A percentile compares a stretch with the other conserved stretches of the same genome.
These are phyloP conservation scores for Galeruca laticollis DNA, from an alignment of 2,888 invertebrate species.

Conservation along the genomic window DNA sequence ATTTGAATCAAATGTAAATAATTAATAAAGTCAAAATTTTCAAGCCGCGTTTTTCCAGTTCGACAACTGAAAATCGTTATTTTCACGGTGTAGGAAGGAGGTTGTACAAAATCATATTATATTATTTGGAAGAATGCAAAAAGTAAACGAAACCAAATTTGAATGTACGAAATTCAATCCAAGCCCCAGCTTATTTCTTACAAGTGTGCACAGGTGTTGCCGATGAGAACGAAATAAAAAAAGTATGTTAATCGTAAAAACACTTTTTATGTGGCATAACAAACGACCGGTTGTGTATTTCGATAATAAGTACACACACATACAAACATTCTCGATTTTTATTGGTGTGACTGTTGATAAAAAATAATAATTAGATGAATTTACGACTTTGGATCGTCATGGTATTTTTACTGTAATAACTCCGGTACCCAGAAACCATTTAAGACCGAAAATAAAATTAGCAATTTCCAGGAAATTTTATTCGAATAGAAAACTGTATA, in stretches of 20 bases:
- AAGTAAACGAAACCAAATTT: neutral
- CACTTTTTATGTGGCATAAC: slow-evolving; percentile 33
- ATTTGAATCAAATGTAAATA: no score
- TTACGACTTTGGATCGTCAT: slow-evolving; percentile 28
- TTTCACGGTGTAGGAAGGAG: no score
- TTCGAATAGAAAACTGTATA: neutral
- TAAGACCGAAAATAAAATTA: slow-evolving; percentile 22
- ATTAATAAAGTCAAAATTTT: no score
- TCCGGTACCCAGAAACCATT: slow-evolving; percentile 22
- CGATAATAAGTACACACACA: slow-evolving; percentile 32
- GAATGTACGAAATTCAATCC: neutral
- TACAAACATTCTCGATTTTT: slow-evolving; percentile 24
- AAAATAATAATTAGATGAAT: slow-evolving; percentile 36
- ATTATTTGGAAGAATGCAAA: neutral
- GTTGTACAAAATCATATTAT: neutral
- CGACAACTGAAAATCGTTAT: no score
- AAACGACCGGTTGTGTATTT: slow-evolving; percentile 33
- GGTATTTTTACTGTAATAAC: slow-evolving; percentile 22
- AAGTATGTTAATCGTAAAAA: slow-evolving; percentile 29
- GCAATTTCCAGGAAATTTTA: slow-evolving; percentile 17
- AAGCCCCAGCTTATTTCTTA: neutral
- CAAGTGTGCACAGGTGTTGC: slow-evolving; percentile 31
- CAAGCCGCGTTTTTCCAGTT: no score
- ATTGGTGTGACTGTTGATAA: slow-evolving; percentile 30
- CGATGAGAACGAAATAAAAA: slow-evolving; percentile 17